Conservation (phyloP, 2,113 vertebrate genomes). For the Rhinopomastus cyanomelas region DNA sequence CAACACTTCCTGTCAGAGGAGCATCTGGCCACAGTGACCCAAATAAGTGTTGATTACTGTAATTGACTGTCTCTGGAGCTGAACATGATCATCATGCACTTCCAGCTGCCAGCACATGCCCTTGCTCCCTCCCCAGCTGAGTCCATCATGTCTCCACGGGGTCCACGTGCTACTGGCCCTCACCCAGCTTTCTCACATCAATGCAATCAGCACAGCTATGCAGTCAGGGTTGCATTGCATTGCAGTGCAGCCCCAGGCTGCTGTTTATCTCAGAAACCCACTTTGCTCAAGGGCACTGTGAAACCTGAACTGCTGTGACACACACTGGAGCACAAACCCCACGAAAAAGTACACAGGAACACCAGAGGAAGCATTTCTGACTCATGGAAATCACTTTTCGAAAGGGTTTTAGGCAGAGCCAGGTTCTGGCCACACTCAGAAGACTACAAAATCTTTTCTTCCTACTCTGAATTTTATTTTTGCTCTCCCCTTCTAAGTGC, state of each 20-base stretch:
- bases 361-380: not conserved
- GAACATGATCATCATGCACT: not conserved
- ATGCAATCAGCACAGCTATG: not conserved
- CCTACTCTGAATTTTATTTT: not conserved
- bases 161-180: not conserved
- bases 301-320: slow-evolving; percentile 6
- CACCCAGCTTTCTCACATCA: not conserved
- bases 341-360: not conserved
- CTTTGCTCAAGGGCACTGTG: not conserved
- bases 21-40: not conserved
- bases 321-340: not conserved
- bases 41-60: not conserved
- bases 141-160: not conserved
- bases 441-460: not conserved
- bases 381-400: not conserved
- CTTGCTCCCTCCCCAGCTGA: not conserved
- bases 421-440: not conserved
- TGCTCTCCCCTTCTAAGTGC: not conserved
- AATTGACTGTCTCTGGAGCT: not conserved
- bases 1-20: not conserved
- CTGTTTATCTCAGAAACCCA: slow-evolving; percentile 8
- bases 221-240: not conserved
- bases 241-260: not conserved
- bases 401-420: not conserved
- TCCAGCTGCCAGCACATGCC: not conserved